Percentiles rank a stretch among this genome's conserved stretches.
phyloP scores from a whole-genome alignment of 2,113 vertebrate genomes.

The Bos indicus region DNA sequence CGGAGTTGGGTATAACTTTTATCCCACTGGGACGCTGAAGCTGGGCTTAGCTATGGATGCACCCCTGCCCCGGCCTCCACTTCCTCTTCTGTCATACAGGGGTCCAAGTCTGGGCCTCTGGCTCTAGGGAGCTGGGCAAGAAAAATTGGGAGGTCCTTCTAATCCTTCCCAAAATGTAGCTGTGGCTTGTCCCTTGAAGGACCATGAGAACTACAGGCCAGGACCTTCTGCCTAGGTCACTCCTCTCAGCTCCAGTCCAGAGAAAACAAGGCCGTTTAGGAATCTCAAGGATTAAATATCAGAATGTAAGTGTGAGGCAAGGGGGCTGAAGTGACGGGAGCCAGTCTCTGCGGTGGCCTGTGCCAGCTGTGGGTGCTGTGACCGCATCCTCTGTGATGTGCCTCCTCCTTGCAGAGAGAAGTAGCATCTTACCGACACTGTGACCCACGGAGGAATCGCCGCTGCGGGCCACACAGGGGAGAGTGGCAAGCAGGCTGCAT shows the following conservation, averaged over 20 bases:
- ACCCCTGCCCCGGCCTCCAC: fast-evolving
- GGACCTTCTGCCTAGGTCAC: not conserved
- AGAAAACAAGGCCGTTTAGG: not conserved
- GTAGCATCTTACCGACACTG: not conserved
- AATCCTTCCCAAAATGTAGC: not conserved
- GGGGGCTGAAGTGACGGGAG: not conserved
- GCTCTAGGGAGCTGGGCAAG: not conserved
- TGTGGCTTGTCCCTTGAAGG: not conserved
- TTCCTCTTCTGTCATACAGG: not conserved
- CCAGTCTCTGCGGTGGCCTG: fast-evolving
- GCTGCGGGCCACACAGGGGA: not conserved
- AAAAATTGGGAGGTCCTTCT: not conserved
- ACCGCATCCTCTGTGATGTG: not conserved
- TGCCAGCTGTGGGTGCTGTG: not conserved
- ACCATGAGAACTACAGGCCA: not conserved
- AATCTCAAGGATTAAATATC: not conserved
- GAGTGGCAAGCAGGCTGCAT: not conserved
- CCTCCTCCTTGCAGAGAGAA: not conserved
- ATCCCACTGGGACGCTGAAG: not conserved
- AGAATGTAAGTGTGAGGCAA: not conserved
- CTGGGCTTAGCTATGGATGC: not conserved
- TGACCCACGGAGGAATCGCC: not conserved
- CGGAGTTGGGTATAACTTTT: not conserved
- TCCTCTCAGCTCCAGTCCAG: not conserved
- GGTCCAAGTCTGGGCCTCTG: not conserved